Conservation (phyloP, 2,888 invertebrate species). For the Cybosia mesomella region DNA sequence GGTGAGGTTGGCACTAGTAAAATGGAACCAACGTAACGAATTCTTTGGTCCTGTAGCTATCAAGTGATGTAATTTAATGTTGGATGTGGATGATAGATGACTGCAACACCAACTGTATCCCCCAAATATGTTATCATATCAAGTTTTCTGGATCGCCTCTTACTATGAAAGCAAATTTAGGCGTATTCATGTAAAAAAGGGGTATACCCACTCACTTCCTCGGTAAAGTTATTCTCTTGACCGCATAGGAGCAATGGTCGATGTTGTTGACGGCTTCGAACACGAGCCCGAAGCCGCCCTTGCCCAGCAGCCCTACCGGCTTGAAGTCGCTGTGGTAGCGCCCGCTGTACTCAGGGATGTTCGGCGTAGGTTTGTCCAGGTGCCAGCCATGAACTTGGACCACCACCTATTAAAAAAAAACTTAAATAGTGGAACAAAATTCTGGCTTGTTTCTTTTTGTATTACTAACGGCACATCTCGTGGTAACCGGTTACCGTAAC, state of each 20-base stretch:
- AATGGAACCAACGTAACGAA: too few relatives aligned
- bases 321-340: slow-evolving; percentile 95
- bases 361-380: slow-evolving; percentile 60
- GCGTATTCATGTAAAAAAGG: too few relatives aligned
- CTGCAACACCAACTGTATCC: too few relatives aligned
- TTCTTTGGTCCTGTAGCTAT: too few relatives aligned
- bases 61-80: too few relatives aligned
- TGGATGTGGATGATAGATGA: too few relatives aligned
- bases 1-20: too few relatives aligned
- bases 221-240: slow-evolving; percentile 96
- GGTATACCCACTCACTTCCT: slow-evolving; percentile 84
- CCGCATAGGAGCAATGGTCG: slow-evolving; percentile 97
- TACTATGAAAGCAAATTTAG: too few relatives aligned
- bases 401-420: slow-evolving; percentile 30
- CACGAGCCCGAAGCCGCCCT: slow-evolving; percentile 98
- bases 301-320: slow-evolving; percentile 92
- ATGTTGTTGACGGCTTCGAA: slow-evolving; percentile 97
- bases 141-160: too few relatives aligned
- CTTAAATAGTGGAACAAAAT: background rate
- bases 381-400: slow-evolving; percentile 52
- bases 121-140: too few relatives aligned
- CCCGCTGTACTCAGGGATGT: slow-evolving; percentile 76
- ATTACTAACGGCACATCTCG: too few relatives aligned
- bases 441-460: background rate
- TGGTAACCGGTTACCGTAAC: too few relatives aligned